These are phyloP conservation scores for Galeopterus variegatus DNA, from an alignment of 2,113 vertebrate genomes.

Conservation along the genomic window DNA sequence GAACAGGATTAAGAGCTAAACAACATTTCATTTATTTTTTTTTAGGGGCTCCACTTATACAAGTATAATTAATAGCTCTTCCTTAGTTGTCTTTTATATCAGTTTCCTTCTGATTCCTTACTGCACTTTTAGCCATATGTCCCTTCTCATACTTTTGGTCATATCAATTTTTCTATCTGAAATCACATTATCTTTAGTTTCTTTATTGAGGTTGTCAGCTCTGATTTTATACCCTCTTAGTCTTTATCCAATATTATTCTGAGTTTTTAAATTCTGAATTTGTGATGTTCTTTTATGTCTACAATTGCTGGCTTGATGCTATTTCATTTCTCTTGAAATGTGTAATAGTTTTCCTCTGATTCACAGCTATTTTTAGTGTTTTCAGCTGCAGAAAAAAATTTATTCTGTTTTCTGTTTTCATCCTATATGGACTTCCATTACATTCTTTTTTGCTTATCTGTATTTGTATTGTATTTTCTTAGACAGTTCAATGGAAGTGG, in stretches of 20 bases:
- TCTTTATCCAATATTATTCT: background rate
- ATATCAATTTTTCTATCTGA: background rate
- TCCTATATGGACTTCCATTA: background rate
- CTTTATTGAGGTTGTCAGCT: background rate
- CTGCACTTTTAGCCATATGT: background rate
- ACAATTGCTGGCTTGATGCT: background rate
- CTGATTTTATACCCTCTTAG: background rate
- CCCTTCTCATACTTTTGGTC: background rate
- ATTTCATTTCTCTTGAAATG: background rate
- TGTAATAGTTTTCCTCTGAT: background rate
- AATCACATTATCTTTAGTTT: background rate
- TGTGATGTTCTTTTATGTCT: background rate
- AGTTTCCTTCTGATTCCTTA: background rate
- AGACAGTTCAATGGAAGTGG: background rate
- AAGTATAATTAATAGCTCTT: background rate
- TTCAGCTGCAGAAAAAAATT: background rate
- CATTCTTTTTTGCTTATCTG: background rate
- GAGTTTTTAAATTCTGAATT: slow-evolving; percentile 10
- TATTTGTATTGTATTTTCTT: background rate
- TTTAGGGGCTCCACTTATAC: background rate
- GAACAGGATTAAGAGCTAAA: too few species aligned
- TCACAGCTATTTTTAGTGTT: background rate
- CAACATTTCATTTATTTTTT: background rate
- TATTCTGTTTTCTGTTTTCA: background rate
- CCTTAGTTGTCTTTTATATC: background rate